Conservation (phyloP, 2,797 vertebrate species). For the Crenichthys baileyi region DNA sequence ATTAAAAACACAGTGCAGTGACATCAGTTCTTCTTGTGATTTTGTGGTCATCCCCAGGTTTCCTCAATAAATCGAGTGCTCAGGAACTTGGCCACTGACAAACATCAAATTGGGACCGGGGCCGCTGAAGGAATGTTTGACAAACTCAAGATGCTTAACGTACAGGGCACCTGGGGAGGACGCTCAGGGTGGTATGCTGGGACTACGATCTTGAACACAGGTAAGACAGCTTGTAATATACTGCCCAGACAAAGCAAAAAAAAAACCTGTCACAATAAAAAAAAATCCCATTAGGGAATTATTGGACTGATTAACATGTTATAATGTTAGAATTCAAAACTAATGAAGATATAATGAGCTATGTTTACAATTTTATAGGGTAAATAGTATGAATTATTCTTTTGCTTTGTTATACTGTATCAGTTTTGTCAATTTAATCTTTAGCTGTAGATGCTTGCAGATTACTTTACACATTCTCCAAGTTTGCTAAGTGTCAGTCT, state of each 20-base stretch:
- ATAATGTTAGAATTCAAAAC: background rate
- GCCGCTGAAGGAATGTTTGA: slow-evolving; percentile 98
- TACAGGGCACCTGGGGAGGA: slow-evolving; percentile 92
- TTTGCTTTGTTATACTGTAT: background rate
- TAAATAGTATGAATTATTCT: background rate
- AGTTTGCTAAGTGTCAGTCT: background rate
- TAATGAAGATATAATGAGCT: background rate
- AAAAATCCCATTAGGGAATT: background rate
- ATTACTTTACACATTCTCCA: background rate
- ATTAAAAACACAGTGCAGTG: background rate
- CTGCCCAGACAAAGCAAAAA: background rate
- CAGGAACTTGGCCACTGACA: slow-evolving; percentile 98
- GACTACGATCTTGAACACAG: slow-evolving; percentile 87
- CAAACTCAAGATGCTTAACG: slow-evolving; percentile 97
- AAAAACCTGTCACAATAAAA: background rate
- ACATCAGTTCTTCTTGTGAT: background rate
- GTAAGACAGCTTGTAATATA: slow-evolving; percentile 72
- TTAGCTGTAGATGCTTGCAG: background rate
- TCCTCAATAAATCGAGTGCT: slow-evolving; percentile 99
- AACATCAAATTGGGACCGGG: slow-evolving; percentile 96
- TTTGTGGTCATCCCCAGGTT: slow-evolving; percentile 84
- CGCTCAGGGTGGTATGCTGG: slow-evolving; percentile 94
- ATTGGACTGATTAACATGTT: background rate
- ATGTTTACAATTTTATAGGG: background rate
- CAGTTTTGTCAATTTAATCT: background rate